Conservation (phyloP, 2,797 vertebrate species). For the Squalus acanthias region DNA sequence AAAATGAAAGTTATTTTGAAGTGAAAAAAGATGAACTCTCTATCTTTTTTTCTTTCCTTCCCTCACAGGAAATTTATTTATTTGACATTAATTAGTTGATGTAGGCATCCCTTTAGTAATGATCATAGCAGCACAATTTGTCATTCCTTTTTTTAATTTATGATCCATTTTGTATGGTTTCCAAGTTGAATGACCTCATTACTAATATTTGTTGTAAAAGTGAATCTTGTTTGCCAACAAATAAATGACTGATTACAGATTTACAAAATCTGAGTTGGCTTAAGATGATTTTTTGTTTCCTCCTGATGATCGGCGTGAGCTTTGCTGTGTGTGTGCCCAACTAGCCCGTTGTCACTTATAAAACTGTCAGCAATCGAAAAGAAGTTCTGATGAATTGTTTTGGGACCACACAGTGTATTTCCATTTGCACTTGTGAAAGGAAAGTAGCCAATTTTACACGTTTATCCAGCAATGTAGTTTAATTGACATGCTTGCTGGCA, state of each 20-base stretch:
- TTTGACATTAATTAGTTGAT: slow-evolving; percentile 68
- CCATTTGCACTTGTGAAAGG: neutral
- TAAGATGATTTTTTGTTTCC: slow-evolving; percentile 19
- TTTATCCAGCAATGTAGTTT: neutral
- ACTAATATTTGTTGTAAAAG: slow-evolving; percentile 97
- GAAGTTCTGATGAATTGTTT: neutral
- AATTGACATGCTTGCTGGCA: neutral
- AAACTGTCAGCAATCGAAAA: neutral
- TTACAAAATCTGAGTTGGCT: slow-evolving; percentile 59
- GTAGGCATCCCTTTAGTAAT: slow-evolving; percentile 64
- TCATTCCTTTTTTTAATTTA: slow-evolving; percentile 72
- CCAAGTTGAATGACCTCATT: slow-evolving; percentile 83
- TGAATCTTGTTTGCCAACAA: slow-evolving; percentile 95
- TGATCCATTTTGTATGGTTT: slow-evolving; percentile 88
- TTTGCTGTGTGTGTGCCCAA: neutral
- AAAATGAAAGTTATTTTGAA: slow-evolving; percentile 69
- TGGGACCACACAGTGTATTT: neutral
- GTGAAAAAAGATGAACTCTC: slow-evolving; percentile 56
- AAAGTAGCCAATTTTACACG: neutral
- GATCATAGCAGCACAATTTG: slow-evolving; percentile 66
- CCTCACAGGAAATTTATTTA: slow-evolving; percentile 69
- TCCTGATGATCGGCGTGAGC: neutral
- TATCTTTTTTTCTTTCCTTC: slow-evolving; percentile 62
- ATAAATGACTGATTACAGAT: slow-evolving; percentile 86
- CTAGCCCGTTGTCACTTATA: neutral